Conservation (phyloP, 1,140 invertebrate species). For the Pseudobourletiella spinata region DNA sequence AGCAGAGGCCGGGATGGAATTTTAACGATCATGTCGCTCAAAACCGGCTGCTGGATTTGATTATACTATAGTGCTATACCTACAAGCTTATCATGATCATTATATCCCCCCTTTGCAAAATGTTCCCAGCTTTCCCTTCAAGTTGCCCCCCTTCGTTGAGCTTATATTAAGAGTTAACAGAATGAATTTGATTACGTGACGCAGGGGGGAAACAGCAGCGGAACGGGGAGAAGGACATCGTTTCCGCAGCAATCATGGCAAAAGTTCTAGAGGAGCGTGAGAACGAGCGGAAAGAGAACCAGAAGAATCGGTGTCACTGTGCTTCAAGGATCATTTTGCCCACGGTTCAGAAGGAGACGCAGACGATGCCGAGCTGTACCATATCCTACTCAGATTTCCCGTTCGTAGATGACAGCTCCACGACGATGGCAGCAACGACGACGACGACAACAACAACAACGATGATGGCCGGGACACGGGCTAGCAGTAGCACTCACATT, state of each 20-base stretch:
- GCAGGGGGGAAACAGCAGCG: conserved; percentile 10
- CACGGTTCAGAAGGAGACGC: conserved; percentile 24
- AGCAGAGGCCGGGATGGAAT: no score
- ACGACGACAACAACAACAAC: neutral
- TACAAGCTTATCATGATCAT: no score
- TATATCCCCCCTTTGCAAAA: no score
- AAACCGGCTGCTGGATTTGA: no score
- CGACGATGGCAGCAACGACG: neutral
- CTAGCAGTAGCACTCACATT: neutral
- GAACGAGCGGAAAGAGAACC: conserved; percentile 50
- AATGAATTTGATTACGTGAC: no score
- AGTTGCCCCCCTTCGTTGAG: no score
- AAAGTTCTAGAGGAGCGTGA: conserved; percentile 79
- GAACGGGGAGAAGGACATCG: conserved; percentile 51
- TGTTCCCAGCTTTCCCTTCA: no score
- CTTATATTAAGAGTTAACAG: no score
- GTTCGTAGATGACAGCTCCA: conserved; percentile 5
- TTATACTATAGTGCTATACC: no score
- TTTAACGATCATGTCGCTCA: no score
- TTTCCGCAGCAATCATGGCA: conserved; percentile 85
- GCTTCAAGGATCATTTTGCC: conserved; percentile 24
- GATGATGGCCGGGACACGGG: no score
- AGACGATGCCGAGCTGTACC: conserved; percentile 30
- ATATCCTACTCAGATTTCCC: conserved; percentile 33
- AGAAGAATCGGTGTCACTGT: conserved; percentile 27